Base-by-base conservation (phyloP, 2,888 invertebrate species). In the Portevinia maculata region DNA sequence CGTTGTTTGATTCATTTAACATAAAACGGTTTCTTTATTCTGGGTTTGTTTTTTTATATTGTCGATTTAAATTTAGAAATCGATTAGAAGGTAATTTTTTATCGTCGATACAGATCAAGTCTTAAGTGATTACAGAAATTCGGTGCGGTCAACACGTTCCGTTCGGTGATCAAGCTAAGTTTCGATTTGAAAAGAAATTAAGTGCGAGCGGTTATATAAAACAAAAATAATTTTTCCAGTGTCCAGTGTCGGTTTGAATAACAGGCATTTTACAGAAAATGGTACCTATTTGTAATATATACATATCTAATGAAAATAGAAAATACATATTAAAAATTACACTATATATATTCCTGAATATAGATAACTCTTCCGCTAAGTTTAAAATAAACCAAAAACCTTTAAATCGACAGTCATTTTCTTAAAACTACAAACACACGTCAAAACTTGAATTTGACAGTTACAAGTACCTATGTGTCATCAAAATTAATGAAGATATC, bases 41-140 rank as follows among this genome's bases (percentile, higher is more conserved):
- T 52, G 48, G 52, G 60, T 48, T 37, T 53, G 55, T 32, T 50
- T 71, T 64, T 65, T 69, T 69, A 34, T 44, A 70, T 78, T 73
- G 62, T 84, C 37, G 52, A 55, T 74, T 78, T 69, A 83, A 74
- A 65, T 83, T 78, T 83, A 84, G 83, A 74, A 65, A 44, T 86
- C 85, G 88, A 88, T 88, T 88, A 87, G 88, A 87, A 88, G 87
- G 87, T 87, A 87, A 87, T 88, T 88, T 87, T 87, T 87, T 87
- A 87, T 87, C 88, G 87, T 86, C 86, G 86, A 85, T 86, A 86
- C 86, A 87, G 87, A 86, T 86, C 86, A 85, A 85, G 84, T 86
- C 86, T 86, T 87, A 86, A 87, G 87, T 87, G 87, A 87, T 88
- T 88, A 87, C 87, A 86, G 86, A 86, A 86, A 83, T 86, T 86